Base-by-base conservation (phyloP, 2,113 vertebrate genomes). In the Sclerurus mexicanus region DNA sequence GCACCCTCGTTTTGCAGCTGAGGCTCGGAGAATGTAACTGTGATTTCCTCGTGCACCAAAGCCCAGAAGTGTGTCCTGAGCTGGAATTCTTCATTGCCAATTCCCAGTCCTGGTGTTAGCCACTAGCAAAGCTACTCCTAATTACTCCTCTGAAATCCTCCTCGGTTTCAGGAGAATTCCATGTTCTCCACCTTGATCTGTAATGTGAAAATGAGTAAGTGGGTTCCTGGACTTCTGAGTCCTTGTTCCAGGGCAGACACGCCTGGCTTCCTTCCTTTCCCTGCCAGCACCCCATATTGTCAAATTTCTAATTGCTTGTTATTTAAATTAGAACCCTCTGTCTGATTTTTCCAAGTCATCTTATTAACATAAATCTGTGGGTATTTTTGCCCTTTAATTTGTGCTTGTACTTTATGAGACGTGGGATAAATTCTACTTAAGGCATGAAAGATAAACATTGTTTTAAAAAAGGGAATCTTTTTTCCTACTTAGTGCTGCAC, bases 81-180 rank as follows among this genome's bases (percentile, higher is more conserved):
- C 49, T 6, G 37, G 79, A 73, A 78, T 90, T 67, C 83, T 77
- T 58, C 14, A 24, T 58, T 85, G 77, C 78, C 80, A 49, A 88
- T 91, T 90, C 87, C 87, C 87, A 88, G 5, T 35, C 21, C 55
- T 59, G 64, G 56, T 85, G 85, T 80, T 93, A 88, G 67, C 75
- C 56, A 40, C 44, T 30, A 62, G 64, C 76, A 86, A 28, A 96
- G 35, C 28, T 71, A 42, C 82, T 87, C 69, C 56, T 92, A 90
- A 96, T 62, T 92, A 71, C 68, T 39, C 39, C 67, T 81, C 39
- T 71, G 64, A 68, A 90, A 75, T 90, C 60, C 64, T 90, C 16
- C 90, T 73, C 52, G 10, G 83, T 94, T 93, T 84, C 90, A 56
- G 56, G 92, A 88, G 90, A 87, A 74, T 95, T 66, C 58, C 76